These are phyloP conservation scores for Melanostoma mellinum DNA, from an alignment of 2,888 invertebrate species.

Conservation along the genomic window DNA sequence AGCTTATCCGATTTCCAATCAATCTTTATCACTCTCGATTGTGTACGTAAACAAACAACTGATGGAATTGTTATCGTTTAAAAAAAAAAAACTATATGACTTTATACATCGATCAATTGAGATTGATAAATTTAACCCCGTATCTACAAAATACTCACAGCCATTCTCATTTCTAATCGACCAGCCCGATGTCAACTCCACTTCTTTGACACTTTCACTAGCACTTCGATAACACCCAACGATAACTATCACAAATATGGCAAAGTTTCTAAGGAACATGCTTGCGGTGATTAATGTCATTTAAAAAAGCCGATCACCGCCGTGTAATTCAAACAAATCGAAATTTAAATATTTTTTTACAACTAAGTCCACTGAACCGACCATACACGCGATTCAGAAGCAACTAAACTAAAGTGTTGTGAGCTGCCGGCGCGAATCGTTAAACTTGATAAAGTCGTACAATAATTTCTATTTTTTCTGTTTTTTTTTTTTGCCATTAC, in stretches of 20 bases:
- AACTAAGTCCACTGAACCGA: background rate
- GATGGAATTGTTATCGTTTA: background rate
- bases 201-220: constrained; percentile 61
- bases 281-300: constrained; percentile 18
- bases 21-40: constrained; percentile 5
- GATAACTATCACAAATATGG: constrained; percentile 37
- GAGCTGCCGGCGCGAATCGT: constrained; percentile 17
- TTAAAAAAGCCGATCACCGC: background rate
- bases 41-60: background rate
- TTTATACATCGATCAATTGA: constrained; percentile 1
- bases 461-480: background rate
- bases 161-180: constrained; percentile 71
- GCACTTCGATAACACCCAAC: constrained; percentile 13
- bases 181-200: constrained; percentile 73
- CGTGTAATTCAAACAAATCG: background rate
- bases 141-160: constrained; percentile 64
- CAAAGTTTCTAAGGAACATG: constrained; percentile 48
- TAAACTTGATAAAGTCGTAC: constrained; percentile 55
- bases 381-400: constrained; percentile 30
- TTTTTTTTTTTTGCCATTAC: constrained; percentile 9
- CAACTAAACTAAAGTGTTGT: constrained; percentile 49
- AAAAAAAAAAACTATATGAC: background rate
- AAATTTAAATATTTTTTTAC: background rate
- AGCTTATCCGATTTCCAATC: too few relatives aligned
- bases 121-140: constrained; percentile 1